Evolutionary conservation across 1,140 invertebrate species (phyloP).

Genomic region (Drosophila kepulauana): DNA sequence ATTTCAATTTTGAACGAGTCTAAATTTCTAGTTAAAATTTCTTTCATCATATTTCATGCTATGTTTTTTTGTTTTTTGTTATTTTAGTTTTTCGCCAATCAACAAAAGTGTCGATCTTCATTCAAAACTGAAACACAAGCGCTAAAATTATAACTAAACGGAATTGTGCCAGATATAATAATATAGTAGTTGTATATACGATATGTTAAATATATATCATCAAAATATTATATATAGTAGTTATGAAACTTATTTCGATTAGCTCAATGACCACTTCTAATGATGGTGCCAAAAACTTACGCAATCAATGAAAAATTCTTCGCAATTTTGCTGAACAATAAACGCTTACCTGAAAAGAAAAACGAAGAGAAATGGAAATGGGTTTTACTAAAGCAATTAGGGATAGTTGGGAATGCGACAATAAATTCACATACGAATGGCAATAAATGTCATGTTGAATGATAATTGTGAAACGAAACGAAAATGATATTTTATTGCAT

Average conservation of each 20-base stretch:
- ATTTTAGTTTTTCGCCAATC: conserved; percentile 51
- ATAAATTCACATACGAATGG: conserved; percentile 14
- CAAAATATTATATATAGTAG: conserved; percentile 1
- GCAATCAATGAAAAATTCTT: conserved; percentile 11
- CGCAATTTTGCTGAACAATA: conserved; percentile 9
- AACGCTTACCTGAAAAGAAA: conserved; percentile 66
- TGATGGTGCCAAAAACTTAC: conserved; percentile 38
- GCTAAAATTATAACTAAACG: conserved; percentile 64
- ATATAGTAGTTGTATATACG: conserved; percentile 12
- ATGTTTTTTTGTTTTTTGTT: conserved; percentile 6
- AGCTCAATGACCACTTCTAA: background rate
- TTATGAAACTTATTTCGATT: conserved; percentile 28
- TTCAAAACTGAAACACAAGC: conserved; percentile 75
- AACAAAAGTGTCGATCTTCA: conserved; percentile 48
- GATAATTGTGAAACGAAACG: conserved; percentile 17
- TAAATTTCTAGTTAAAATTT: conserved; percentile 36
- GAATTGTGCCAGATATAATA: conserved; percentile 61
- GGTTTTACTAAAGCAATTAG: conserved; percentile 13
- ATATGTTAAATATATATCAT: conserved; percentile 15
- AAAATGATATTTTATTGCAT: conserved; percentile 41
- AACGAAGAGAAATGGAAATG: background rate
- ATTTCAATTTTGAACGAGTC: conserved; percentile 67
- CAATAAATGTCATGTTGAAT: conserved; percentile 21
- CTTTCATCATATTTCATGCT: conserved; percentile 48
- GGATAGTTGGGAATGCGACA: background rate